These are phyloP conservation scores for Mimas tiliae DNA, from an alignment of 2,888 invertebrate species.

Conservation along the genomic window DNA sequence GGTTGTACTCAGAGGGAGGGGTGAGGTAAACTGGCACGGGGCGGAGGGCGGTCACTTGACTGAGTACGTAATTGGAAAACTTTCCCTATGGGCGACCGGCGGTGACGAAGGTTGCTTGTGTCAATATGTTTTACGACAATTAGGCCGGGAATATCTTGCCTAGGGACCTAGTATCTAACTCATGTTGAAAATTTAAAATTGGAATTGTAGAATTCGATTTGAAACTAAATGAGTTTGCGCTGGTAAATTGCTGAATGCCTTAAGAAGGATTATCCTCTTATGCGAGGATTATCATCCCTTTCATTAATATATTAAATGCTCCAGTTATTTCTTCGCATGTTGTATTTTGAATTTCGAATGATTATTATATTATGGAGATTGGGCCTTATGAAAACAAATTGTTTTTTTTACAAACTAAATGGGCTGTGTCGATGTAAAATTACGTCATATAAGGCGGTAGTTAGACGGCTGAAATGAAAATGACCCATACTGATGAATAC, in stretches of 20 bases:
- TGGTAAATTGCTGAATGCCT: neutral
- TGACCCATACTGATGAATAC: no score
- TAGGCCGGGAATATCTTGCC: slow-evolving; percentile 26
- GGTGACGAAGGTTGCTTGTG: slow-evolving; percentile 68
- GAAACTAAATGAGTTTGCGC: neutral
- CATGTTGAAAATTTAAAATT: neutral
- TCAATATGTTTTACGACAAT: slow-evolving; percentile 49
- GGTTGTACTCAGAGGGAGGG: slow-evolving; percentile 52
- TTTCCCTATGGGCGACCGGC: slow-evolving; percentile 40
- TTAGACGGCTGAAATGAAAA: no score
- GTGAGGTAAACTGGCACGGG: slow-evolving; percentile 38
- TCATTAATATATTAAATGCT: neutral
- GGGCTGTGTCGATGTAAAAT: no score
- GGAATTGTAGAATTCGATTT: slow-evolving; percentile 1
- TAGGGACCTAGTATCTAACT: slow-evolving; percentile 12
- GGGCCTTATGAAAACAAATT: no score
- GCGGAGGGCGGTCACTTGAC: slow-evolving; percentile 71
- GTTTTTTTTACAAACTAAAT: no score
- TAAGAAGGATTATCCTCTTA: neutral
- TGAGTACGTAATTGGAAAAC: slow-evolving; percentile 68
- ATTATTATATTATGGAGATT: no score
- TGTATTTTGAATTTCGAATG: neutral
- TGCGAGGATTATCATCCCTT: neutral
- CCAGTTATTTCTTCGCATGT: neutral
- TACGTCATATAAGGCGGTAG: no score